Evolutionary conservation across 2,888 invertebrate species (phyloP).

Genomic region (Cantharis rufa): DNA sequence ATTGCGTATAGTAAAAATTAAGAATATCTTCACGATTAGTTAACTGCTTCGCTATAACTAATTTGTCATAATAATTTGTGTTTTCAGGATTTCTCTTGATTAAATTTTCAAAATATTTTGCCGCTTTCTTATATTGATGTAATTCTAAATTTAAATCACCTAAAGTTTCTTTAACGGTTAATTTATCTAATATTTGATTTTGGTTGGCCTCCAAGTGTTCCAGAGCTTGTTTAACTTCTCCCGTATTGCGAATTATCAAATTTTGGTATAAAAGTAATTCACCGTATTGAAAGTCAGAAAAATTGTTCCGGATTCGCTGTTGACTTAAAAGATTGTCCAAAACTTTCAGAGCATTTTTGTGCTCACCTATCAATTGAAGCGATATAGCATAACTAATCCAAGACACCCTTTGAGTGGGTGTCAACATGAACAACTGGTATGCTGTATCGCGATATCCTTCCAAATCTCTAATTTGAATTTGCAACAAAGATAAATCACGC

Average conservation of each 20-base stretch:
- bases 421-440: constrained; percentile 92
- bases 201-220: constrained; percentile 86
- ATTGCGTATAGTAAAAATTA: constrained; percentile 77
- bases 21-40: constrained; percentile 74
- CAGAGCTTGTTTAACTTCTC: constrained; percentile 83
- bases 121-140: constrained; percentile 71
- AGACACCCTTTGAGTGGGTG: constrained; percentile 95
- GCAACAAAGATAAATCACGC: constrained; percentile 92
- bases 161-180: constrained; percentile 89
- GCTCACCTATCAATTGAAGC: constrained; percentile 94
- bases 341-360: constrained; percentile 96
- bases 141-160: constrained; percentile 76
- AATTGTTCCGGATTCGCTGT: constrained; percentile 56
- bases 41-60: constrained; percentile 83
- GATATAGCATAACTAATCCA: constrained; percentile 99
- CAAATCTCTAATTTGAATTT: constrained; percentile 99
- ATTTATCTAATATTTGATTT: constrained; percentile 90
- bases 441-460: constrained; percentile 99
- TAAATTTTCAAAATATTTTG: constrained; percentile 79
- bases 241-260: constrained; percentile 93
- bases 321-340: constrained; percentile 80
- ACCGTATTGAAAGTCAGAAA: constrained; percentile 92
- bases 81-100: constrained; percentile 96
- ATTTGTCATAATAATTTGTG: constrained; percentile 85
- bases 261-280: constrained; percentile 97